Percentiles rank a stretch among this genome's conserved stretches.
These are phyloP conservation scores for Terebella lapidaria DNA, from an alignment of 2,888 invertebrate genomes.

Conservation along the genomic window DNA sequence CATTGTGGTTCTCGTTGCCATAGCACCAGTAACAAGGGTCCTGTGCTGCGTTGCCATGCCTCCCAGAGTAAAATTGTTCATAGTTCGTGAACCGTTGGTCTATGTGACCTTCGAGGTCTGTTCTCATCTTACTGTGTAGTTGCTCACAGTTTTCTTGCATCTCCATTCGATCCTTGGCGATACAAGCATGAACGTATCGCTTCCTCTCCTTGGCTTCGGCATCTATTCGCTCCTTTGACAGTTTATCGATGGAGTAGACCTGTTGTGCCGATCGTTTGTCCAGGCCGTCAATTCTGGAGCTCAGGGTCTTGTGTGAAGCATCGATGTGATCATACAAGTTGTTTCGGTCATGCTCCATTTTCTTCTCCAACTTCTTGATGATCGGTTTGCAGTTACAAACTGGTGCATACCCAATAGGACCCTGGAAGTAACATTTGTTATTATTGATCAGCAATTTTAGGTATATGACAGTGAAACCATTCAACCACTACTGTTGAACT, in stretches of 20 bases:
- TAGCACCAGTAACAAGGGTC: neutral
- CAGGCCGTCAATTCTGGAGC: conserved; percentile 74
- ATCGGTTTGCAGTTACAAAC: conserved; percentile 89
- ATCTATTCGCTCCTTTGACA: conserved; percentile 62
- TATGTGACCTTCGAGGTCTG: conserved; percentile 33
- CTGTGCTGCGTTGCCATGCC: neutral
- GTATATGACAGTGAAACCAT: too few species aligned
- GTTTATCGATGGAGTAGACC: conserved; percentile 33
- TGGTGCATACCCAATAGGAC: conserved; percentile 71
- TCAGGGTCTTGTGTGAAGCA: conserved; percentile 72
- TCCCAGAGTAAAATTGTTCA: conserved; percentile 11
- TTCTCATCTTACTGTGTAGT: conserved; percentile 30
- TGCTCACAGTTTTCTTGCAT: conserved; percentile 50
- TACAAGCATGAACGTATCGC: conserved; percentile 60
- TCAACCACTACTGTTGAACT: too few species aligned
- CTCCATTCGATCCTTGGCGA: conserved; percentile 57
- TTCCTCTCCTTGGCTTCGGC: conserved; percentile 63
- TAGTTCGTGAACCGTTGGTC: conserved; percentile 11
- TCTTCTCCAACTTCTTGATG: conserved; percentile 79
- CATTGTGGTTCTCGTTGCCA: neutral
- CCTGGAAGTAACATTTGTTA: too few species aligned
- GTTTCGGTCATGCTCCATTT: conserved; percentile 71
- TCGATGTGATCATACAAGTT: conserved; percentile 74
- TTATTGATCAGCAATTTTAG: too few species aligned
- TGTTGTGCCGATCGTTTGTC: conserved; percentile 59